These are phyloP conservation scores for Chroicocephalus ridibundus DNA, from an alignment of 2,113 vertebrate genomes.

Conservation along the genomic window DNA sequence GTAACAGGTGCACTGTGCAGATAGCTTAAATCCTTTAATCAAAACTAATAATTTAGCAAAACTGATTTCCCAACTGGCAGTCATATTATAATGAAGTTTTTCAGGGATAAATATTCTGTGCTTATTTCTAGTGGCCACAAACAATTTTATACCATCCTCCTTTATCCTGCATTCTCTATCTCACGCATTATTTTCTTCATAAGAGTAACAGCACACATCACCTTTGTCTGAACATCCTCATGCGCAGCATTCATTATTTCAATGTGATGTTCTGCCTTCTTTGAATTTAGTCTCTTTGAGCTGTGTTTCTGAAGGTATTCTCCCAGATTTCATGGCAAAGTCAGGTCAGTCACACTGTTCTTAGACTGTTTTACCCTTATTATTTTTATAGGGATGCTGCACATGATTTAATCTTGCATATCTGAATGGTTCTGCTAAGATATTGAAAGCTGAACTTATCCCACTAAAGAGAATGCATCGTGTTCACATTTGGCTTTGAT, in stretches of 20 bases:
- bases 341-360: not conserved
- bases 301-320: not conserved
- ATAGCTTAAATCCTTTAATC: not conserved
- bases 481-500: not conserved
- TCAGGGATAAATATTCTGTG: not conserved
- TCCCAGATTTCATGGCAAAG: not conserved
- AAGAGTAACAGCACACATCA: not conserved
- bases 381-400: not conserved
- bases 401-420: not conserved
- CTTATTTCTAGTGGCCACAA: not conserved
- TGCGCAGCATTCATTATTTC: not conserved
- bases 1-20: not conserved
- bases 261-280: not conserved
- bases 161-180: not conserved
- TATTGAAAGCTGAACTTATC: not conserved
- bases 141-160: not conserved
- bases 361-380: not conserved
- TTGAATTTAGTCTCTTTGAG: not conserved
- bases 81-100: not conserved
- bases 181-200: not conserved
- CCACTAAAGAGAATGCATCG: not conserved
- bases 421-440: not conserved
- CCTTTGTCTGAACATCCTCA: not conserved
- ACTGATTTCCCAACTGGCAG: not conserved
- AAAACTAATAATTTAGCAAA: not conserved